Evolutionary conservation across 2,797 vertebrate species (phyloP).

Genomic region (Rhinatrema bivittatum): DNA sequence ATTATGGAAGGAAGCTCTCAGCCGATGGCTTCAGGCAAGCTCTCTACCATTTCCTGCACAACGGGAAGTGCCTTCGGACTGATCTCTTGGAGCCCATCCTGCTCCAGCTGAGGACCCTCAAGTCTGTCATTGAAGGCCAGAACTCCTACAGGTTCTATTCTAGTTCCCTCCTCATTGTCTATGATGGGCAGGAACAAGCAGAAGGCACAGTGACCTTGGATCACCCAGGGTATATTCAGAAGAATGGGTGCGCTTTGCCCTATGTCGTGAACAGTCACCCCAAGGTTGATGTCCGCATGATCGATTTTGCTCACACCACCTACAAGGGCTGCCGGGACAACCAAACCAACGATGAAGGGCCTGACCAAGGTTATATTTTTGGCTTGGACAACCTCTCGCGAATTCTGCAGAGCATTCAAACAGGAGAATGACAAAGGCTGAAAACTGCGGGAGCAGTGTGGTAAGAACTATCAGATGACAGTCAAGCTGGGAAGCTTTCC

Average conservation of each 20-base stretch:
- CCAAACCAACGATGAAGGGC: slow-evolving; percentile 37
- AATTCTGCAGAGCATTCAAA: slow-evolving; percentile 48
- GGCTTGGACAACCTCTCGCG: slow-evolving; percentile 64
- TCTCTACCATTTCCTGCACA: slow-evolving; percentile 53
- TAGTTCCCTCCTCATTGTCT: slow-evolving; percentile 65
- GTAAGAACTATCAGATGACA: slow-evolving; percentile 12
- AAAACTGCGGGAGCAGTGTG: not conserved
- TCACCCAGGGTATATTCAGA: slow-evolving; percentile 2
- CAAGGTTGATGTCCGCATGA: slow-evolving; percentile 57
- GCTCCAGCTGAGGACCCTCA: slow-evolving; percentile 41
- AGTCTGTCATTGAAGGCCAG: slow-evolving; percentile 47
- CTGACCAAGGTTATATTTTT: slow-evolving; percentile 61
- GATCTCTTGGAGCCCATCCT: slow-evolving; percentile 55
- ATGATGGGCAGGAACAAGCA: slow-evolving; percentile 44
- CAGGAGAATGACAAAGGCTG: slow-evolving; percentile 34
- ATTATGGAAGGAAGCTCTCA: slow-evolving; percentile 52
- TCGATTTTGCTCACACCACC: slow-evolving; percentile 65
- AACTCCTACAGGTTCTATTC: slow-evolving; percentile 65
- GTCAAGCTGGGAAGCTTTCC: not conserved
- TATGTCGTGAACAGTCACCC: not conserved
- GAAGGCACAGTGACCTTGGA: not conserved
- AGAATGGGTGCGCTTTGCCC: not conserved
- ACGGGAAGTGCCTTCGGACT: slow-evolving; percentile 28
- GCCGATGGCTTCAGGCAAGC: slow-evolving; percentile 48
- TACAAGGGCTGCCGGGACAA: slow-evolving; percentile 45